Evolutionary conservation across 2,797 vertebrate genomes (phyloP), one percentile per base, ranked within the genome.

Genomic region (Hypotaenidia philippensis): DNA sequence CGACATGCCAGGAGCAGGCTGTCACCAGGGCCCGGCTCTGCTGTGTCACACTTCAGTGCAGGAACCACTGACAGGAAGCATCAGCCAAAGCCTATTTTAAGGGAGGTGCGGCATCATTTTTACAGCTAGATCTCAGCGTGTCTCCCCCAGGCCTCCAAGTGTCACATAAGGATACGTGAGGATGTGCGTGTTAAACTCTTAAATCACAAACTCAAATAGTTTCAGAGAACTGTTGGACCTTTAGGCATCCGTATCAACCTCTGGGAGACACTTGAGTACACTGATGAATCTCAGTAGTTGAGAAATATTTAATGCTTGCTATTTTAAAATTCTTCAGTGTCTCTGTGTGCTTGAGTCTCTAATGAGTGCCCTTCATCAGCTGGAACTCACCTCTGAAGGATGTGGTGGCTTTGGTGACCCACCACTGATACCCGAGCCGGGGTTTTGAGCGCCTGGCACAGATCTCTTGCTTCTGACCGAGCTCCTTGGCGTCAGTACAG

Each of bases 401-500:
- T 31, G n/a, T 10, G n/a, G 69, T 38, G 50, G 50, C 57, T 59
- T 57, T 59, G 75, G 38, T 70, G 69, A n/a, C 56, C 78, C 11
- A 9, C 12, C 29, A 2, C 1, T 59, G 76, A 20, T 45, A 41
- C 8, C 41, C 0, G 3, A 32, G 13, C 5, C 4, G 9, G 21
- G 29, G 27, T 52, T 53, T 4, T n/a, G 52, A 47, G 64, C 7
- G 3, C 45, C 55, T 44, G 7, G 14, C 8, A 0, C 22, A 3
- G 44, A 13, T 2, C 38, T 14, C 21, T 5, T 45, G 25, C 47
- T 50, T 47, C 52, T 18, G 32, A 6, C 34, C 1, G 2, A 59
- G 52, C 22, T 4, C 5, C 0, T 3, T 13, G 75, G 44, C 27
- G 8, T 16, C 49, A 5, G 6, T 2, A 9, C 0, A 1, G 55